Base-by-base conservation (phyloP, 2,888 invertebrate species). In the Hydroisotoma schaefferi region DNA sequence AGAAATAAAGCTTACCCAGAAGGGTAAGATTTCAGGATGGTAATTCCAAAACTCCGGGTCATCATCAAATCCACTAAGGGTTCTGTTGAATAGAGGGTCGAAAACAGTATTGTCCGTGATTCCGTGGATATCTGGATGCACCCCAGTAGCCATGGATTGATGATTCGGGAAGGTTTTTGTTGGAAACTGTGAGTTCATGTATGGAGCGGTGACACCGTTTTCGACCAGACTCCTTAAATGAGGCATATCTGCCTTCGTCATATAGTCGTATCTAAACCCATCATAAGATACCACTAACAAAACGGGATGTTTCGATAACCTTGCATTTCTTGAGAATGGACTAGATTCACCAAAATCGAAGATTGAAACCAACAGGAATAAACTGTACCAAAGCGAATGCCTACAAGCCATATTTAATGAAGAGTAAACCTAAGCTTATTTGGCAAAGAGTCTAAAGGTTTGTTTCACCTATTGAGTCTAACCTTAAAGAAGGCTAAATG, bases 81-180 rank as follows among this genome's bases (percentile, higher is more conserved):
- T 65, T 53, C 55, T 68, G 2, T 60, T 74, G 65, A 37, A 70
- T 28, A 74, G 70, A 0, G 79, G 77, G 74, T 86, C 84, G 73
- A 80, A 85, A 71, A 83, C 80, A 27, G 73, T 73, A 74, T 84
- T 87, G 6, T 81, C 85, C 3, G 86, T 75, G 43, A 87, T 83
- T 1, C 87, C 87, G 76, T 87, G 87, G n/a, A 76, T 79, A 74
- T 86, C 85, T 1, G 84, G 80, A 74, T 83, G 85, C 55, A 85
- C 75, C 4, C 87, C 87, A 28, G 85, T 88, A 0, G 83, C 84
- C 57, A 87, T 83, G 0, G 85, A 81, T 73, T 84, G 85, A 76
- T 88, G 87, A 77, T 88, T 88, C 0, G 87, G 85, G 73, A 85
- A 85, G 0, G 88, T 88, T 76, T 85, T 85, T 1, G 87, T 87